Base-by-base conservation (phyloP, 2,113 vertebrate species). In the Triplophysa dalaica region DNA sequence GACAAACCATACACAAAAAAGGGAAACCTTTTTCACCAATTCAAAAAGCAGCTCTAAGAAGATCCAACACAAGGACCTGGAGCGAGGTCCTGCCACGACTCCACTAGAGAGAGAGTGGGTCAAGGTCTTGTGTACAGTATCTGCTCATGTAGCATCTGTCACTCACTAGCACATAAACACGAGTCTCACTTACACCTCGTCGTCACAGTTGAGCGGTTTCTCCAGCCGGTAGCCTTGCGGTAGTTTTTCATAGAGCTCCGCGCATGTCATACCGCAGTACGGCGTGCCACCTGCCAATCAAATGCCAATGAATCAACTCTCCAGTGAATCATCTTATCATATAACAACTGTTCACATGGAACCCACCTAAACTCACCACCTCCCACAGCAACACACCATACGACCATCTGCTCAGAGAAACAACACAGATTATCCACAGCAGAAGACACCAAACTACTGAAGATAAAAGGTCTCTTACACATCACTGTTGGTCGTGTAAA, bases 401-500 rank as follows among this genome's bases (percentile, higher is more conserved):
- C 6, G 95, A 96, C 95, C 95, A 96, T 24, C 95, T 96, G 89
- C 17, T 86, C 86, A 79, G 16, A 11, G 80, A 77, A 67, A 83
- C 70, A 78, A 52, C 50, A 17, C 2, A 16, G 13, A 16, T 52
- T 52, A 52, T 6, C 5, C 16, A 52, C 13, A 17, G 14, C 2
- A 17, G 14, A 16, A 13, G 16, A 16, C 33, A 38, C 33, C 33
- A 38, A 38, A 38, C 33, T 38, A 38, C 33, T 38, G 33, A 38
- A 38, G 72, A 64, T 21, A 77, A 38, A 21, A 26, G 50, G 2
- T 29, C 13, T 50, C 94, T 95, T 85, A 96, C 95, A 96, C 95
- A 2, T 96, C 95, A 85, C 95, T 96, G 85, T 96, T 96, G 81
- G 94, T 94, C 26, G 95, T 96, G 41, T 96, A 96, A n/a, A 96